phyloP scores from a whole-genome alignment of 1,140 invertebrate genomes.

The Lysiphlebus fabarum region DNA sequence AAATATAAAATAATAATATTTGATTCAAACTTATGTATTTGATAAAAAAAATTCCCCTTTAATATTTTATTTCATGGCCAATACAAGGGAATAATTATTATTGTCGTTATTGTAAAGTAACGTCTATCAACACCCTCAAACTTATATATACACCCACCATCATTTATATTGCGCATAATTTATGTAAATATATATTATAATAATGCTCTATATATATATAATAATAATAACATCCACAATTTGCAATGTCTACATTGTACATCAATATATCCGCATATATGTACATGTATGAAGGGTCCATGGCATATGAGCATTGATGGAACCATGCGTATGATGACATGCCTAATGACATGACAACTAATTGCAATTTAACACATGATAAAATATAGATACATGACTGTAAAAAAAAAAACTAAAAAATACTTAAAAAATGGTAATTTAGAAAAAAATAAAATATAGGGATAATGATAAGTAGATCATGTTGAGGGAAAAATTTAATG shows the following conservation, averaged over 20 bases:
- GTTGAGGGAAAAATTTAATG: too few species aligned
- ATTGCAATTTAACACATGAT: not conserved
- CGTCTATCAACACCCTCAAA: conserved; percentile 1
- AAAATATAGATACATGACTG: too few species aligned
- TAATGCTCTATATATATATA: not conserved
- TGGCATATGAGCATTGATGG: too few species aligned
- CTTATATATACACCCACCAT: not conserved
- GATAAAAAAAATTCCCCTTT: too few species aligned
- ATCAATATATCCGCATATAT: not conserved
- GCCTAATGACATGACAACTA: not conserved
- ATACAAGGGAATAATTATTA: conserved; percentile 7
- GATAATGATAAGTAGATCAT: too few species aligned
- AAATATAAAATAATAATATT: too few species aligned
- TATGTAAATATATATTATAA: conserved; percentile 8
- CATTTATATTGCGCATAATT: not conserved
- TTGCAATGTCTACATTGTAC: not conserved
- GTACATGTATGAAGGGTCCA: too few species aligned
- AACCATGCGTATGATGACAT: not conserved
- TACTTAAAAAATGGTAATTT: too few species aligned
- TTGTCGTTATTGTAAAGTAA: conserved; percentile 6
- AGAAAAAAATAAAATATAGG: too few species aligned
- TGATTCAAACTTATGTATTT: not conserved
- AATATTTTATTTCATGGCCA: conserved; percentile 1
- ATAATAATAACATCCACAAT: not conserved
- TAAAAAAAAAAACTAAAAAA: too few species aligned